Evolutionary conservation across 2,113 vertebrate species (phyloP), one percentile per base, ranked within the genome.

Genomic region (Atlantisia rogersi): DNA sequence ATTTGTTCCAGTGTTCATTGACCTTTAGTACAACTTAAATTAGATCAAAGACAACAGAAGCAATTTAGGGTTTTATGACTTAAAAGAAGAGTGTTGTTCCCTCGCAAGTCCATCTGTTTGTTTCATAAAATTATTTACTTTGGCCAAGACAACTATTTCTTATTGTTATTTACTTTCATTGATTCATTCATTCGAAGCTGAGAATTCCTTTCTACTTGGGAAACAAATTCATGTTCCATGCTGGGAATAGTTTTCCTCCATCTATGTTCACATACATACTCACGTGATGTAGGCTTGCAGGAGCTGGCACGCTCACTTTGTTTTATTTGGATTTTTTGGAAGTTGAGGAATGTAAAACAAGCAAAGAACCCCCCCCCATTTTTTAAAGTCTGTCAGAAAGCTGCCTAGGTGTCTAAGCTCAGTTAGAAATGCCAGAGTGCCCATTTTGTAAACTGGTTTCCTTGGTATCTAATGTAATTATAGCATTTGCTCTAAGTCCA

Each of bases 41-140:
- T n/a, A 95, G 81, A 97, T 97, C 50, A 96, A 95, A 97, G 96
- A 63, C 88, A 90, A 92, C 65, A 94, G 92, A 90, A 82, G 93
- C 78, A 67, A 56, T 93, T 82, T 76, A 63, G 39, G 39, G 10
- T 92, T 96, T 90, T 79, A 92, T 91, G 76, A 92, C 55, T 86
- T 94, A 56, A 95, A 92, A 95, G 39, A 31, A 76, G 39, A 83
- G 18, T 40, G 92, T 67, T 50, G 10, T 86, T 60, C 59, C 78
- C 25, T 86, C 19, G 60, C 46, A 58, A 37, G 89, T 94, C 39
- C 74, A 78, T 93, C 19, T 87, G 12, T 87, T 53, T 92, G 32
- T 94, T 94, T 95, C 83, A 46, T 22, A 64, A 53, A 87, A 39
- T 76, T 59, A 82, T 77, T 95, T 91, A 21, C 74, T 94, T 95